phyloP scores from a whole-genome alignment of 2,888 invertebrate species.

The Carcina quercana region DNA sequence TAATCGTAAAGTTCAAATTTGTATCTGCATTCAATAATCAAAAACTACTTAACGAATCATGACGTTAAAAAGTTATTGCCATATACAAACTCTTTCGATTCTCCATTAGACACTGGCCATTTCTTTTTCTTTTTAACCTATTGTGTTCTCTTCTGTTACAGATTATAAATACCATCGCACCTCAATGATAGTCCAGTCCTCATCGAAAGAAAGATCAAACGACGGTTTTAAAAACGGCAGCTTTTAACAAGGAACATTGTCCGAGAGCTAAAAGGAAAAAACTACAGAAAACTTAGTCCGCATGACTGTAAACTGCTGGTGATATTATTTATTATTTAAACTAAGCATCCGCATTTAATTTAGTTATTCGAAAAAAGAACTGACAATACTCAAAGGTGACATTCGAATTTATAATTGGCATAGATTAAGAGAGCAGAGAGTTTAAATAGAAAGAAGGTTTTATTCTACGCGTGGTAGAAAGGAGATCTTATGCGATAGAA shows the following conservation, averaged over 20 bases:
- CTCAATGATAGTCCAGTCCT: too few relatives aligned
- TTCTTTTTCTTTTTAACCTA: too few relatives aligned
- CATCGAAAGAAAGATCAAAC: too few relatives aligned
- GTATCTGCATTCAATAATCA: too few relatives aligned
- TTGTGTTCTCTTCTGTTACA: conserved; percentile 6
- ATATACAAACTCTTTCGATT: too few relatives aligned
- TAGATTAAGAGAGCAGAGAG: conserved; percentile 14
- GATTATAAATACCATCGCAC: conserved; percentile 2
- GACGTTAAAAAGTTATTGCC: too few relatives aligned
- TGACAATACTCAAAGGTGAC: conserved; percentile 19
- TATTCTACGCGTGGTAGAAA: conserved; percentile 20
- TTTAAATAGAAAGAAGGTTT: conserved; percentile 6
- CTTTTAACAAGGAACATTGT: not conserved
- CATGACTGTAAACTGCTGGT: conserved; percentile 66
- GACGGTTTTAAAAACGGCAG: conserved; percentile 1
- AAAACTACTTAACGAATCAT: too few relatives aligned
- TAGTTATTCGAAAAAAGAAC: conserved; percentile 6
- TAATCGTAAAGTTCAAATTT: too few relatives aligned
- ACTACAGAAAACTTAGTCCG: conserved; percentile 37
- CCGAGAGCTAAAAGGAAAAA: conserved; percentile 1
- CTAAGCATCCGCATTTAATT: conserved; percentile 17
- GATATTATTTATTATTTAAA: conserved; percentile 41
- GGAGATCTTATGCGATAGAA: conserved; percentile 23
- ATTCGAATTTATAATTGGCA: conserved; percentile 21
- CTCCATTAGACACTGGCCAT: too few relatives aligned